Evolutionary conservation across 2,113 vertebrate species (phyloP).

Genomic region (Leptocoma aspasia): DNA sequence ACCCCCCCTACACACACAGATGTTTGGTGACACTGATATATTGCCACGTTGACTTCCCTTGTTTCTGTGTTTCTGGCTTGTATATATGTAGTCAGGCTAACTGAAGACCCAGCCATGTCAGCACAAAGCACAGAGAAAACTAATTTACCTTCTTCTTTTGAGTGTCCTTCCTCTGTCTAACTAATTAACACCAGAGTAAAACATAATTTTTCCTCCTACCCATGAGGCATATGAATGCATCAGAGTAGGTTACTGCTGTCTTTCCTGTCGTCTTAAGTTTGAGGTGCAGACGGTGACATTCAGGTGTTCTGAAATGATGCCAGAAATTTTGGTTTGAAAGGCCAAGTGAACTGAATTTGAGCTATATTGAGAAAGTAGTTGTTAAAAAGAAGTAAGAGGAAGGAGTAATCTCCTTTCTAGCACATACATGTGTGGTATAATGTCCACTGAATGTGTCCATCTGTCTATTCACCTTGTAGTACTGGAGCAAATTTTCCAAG

Average conservation of each 20-base stretch:
- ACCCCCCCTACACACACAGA: fast-evolving
- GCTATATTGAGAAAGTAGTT: not conserved
- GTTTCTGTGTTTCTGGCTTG: not conserved
- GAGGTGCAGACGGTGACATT: not conserved
- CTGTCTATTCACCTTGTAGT: not conserved
- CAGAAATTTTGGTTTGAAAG: not conserved
- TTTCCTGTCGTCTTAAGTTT: not conserved
- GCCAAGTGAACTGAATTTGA: not conserved
- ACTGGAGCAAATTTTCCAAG: not conserved
- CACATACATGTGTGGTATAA: not conserved
- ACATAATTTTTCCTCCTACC: not conserved
- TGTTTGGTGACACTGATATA: not conserved
- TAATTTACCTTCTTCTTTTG: not conserved
- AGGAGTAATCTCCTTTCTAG: not conserved
- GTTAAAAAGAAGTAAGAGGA: not conserved
- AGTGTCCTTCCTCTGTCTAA: not conserved
- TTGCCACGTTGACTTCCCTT: not conserved
- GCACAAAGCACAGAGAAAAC: not conserved
- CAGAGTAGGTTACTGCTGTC: not conserved
- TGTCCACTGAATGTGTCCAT: not conserved
- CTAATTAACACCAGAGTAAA: not conserved
- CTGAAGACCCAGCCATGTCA: not conserved
- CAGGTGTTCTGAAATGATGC: not conserved
- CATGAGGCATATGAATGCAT: not conserved
- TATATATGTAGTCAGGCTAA: not conserved